phyloP scores from a whole-genome alignment of 2,797 vertebrate species.

The Margarornis squamiger region DNA sequence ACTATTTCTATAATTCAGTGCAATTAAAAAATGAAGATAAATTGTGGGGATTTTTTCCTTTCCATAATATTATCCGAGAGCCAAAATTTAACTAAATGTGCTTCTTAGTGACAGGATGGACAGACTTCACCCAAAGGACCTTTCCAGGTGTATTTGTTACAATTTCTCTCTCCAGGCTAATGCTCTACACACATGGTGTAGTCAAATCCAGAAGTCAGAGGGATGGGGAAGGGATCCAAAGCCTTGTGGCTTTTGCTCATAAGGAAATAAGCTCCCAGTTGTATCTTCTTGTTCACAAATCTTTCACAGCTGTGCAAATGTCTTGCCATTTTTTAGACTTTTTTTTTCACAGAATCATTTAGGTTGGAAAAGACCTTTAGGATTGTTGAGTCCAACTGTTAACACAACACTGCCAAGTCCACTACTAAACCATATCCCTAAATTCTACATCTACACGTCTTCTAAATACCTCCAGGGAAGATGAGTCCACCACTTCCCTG shows the following conservation, averaged over 20 bases:
- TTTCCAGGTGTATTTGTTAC: not conserved
- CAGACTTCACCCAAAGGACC: not conserved
- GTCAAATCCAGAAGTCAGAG: not conserved
- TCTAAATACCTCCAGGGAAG: not conserved
- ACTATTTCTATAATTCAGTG: conserved; percentile 23
- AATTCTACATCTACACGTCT: not conserved
- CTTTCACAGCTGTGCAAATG: not conserved
- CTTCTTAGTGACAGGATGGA: not conserved
- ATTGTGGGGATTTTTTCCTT: not conserved
- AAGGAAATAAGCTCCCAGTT: not conserved
- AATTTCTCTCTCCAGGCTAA: not conserved
- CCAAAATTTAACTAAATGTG: not conserved
- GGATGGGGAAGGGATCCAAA: not conserved
- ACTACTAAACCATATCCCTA: not conserved
- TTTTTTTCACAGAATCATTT: not conserved
- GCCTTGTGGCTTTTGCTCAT: not conserved
- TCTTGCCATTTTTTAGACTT: not conserved
- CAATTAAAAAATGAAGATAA: conserved; percentile 23
- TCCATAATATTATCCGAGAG: not conserved
- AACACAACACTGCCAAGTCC: not conserved
- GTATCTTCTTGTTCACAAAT: not conserved
- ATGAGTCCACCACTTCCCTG: not conserved
- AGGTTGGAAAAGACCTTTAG: not conserved
- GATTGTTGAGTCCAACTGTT: not conserved
- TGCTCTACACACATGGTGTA: not conserved